A percentile compares a stretch with the other conserved stretches of the same genome.
Evolutionary conservation across 1,140 invertebrate species (phyloP).

Genomic region (Pemphigus obesinymphae): DNA sequence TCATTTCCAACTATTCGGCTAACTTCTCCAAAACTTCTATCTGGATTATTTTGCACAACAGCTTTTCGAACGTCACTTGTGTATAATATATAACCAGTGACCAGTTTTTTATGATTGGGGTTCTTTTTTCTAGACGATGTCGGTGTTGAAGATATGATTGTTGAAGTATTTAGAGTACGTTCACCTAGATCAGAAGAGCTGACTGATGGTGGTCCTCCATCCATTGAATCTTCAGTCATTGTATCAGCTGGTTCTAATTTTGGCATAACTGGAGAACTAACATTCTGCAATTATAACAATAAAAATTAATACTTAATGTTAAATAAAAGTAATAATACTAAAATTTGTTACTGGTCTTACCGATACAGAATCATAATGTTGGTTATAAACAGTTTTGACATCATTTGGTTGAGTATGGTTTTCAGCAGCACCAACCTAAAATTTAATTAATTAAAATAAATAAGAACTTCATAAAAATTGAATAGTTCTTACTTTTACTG

Average conservation of each 20-base stretch:
- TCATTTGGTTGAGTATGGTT: conserved; percentile 26
- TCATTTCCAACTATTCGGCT: conserved; percentile 94
- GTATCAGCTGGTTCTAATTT: conserved; percentile 54
- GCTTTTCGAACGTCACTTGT: conserved; percentile 89
- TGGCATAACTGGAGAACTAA: conserved; percentile 53
- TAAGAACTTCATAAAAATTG: background rate
- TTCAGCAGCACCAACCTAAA: conserved; percentile 38
- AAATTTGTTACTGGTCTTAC: conserved; percentile 52
- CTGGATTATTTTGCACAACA: conserved; percentile 84
- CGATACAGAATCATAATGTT: conserved; percentile 55
- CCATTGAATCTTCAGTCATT: conserved; percentile 64
- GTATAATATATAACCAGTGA: conserved; percentile 97
- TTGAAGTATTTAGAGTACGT: conserved; percentile 47
- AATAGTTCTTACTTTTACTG: conserved; percentile 61
- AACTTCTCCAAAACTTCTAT: conserved; percentile 94
- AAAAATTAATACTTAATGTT: background rate
- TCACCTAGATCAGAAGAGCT: conserved; percentile 62
- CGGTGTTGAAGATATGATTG: conserved; percentile 43
- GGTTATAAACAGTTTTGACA: conserved; percentile 47
- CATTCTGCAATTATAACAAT: background rate
- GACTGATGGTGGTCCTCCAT: conserved; percentile 68
- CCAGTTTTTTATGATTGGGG: conserved; percentile 68
- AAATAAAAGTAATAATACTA: conserved; percentile 41
- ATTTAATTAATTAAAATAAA: background rate
- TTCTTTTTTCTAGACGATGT: conserved; percentile 46